Evolutionary conservation across 2,113 vertebrate species (phyloP).

Genomic region (Malurus elegans): DNA sequence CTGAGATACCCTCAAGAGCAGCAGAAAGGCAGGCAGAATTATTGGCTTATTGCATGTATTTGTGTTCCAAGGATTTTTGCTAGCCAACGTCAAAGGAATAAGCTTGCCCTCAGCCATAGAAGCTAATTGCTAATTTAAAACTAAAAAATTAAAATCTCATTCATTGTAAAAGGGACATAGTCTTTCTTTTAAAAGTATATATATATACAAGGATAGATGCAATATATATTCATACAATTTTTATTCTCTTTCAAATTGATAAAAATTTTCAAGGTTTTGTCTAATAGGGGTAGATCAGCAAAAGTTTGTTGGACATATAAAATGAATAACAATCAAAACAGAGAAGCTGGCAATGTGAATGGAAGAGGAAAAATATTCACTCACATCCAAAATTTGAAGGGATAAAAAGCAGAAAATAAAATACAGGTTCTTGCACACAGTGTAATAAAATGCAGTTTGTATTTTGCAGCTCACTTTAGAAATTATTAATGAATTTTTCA

Average conservation of each 20-base stretch:
- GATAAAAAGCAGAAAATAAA: neutral
- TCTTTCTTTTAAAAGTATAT: neutral
- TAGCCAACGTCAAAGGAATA: conserved; percentile 48
- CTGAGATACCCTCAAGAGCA: conserved; percentile 68
- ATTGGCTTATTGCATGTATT: conserved; percentile 74
- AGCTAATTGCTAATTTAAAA: conserved; percentile 37
- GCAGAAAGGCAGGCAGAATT: conserved; percentile 68
- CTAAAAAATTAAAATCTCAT: conserved; percentile 37
- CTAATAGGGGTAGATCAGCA: neutral
- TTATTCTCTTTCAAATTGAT: neutral
- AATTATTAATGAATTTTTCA: neutral
- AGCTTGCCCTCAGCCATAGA: conserved; percentile 34
- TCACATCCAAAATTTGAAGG: neutral
- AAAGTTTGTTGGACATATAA: neutral
- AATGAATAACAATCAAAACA: neutral
- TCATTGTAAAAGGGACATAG: neutral
- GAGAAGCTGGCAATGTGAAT: neutral
- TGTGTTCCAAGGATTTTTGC: conserved; percentile 69
- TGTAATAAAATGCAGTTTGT: neutral
- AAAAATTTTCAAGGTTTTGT: neutral
- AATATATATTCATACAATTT: too few relatives aligned
- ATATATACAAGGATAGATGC: neutral
- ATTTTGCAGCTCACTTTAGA: neutral
- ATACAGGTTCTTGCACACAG: neutral
- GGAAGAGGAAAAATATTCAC: neutral